Evolutionary conservation across 2,113 vertebrate species (phyloP), one percentile per base, ranked within the genome.

Genomic region (Mobula birostris): DNA sequence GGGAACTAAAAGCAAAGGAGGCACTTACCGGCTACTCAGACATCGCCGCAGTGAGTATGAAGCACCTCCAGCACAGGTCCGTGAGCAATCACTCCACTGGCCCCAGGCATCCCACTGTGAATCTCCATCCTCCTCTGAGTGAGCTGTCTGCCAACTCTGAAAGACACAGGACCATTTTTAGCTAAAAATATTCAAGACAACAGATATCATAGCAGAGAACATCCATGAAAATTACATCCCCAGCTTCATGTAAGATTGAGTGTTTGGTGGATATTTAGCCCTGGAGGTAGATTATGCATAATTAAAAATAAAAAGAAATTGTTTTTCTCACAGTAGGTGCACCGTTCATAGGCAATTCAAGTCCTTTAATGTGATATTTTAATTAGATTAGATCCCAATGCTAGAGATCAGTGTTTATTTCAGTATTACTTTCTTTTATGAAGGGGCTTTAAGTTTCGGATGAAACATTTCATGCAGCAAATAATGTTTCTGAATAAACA

Each of bases 91-190:
- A 0, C 99, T 99, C 99, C 99, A 99, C 0, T 97, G 96, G 40
- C 99, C 98, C 99, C 99, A 99, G 94, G 98, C 98, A 1, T 99
- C 99, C 99, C 99, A 99, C 77, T 98, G 96, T 0, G 97, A 97
- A 72, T 99, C 99, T 36, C 95, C 96, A 95, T 99, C 98, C 96
- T 99, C 99, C 90, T 99, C 98, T 0, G 98, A 99, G 29, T 98
- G 97, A 24, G 98, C 97, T 19, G 96, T 98, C 95, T 98, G 97
- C 2, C 98, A 99, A 95, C 97, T 99, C 98, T 99, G 94, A 88
- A 95, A 95, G 80, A 93, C 93, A 95, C 0, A 11, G 48, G 72
- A 40, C 68, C 36, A 93, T 27, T 68, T 74, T 93, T 40, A 32
- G 72, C 90, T 48, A 29, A 93, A 93, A 27, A 93, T 7, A 93